Percentiles rank a stretch among this genome's conserved stretches.
phyloP scores from a whole-genome alignment of 2,888 invertebrate species.

The Papilio protenor region DNA sequence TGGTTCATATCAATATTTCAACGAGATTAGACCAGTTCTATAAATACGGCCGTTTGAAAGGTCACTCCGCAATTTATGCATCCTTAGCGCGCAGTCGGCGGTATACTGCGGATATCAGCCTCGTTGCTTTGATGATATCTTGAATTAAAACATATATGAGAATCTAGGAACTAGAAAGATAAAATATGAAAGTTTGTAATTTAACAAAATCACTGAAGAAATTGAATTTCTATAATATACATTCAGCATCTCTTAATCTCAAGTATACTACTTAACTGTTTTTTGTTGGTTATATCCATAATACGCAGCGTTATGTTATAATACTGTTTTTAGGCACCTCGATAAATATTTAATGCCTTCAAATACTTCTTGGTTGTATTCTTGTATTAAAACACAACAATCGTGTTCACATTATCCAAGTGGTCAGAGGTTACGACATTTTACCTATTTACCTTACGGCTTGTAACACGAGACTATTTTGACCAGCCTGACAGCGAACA shows the following conservation, averaged over 20 bases:
- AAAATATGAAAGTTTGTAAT: neutral
- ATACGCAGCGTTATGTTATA: neutral
- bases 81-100: constrained; percentile 33
- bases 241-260: neutral
- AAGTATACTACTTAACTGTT: too few relatives aligned
- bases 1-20: constrained; percentile 63
- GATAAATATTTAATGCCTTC: neutral
- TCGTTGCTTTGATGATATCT: constrained; percentile 31
- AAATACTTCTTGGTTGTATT: neutral
- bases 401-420: constrained; percentile 14
- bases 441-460: constrained; percentile 1
- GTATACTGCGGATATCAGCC: constrained; percentile 27
- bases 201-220: too few relatives aligned
- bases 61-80: constrained; percentile 50
- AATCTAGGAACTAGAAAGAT: neutral
- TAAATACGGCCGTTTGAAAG: constrained; percentile 57
- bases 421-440: constrained; percentile 20
- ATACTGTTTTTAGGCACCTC: neutral
- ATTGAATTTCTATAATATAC: neutral
- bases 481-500: constrained; percentile 12
- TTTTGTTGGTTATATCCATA: neutral
- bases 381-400: constrained; percentile 1
- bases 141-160: neutral
- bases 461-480: constrained; percentile 20
- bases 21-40: constrained; percentile 57